Base-by-base conservation (phyloP, 2,888 invertebrate species). In the Euzetes globulus region DNA sequence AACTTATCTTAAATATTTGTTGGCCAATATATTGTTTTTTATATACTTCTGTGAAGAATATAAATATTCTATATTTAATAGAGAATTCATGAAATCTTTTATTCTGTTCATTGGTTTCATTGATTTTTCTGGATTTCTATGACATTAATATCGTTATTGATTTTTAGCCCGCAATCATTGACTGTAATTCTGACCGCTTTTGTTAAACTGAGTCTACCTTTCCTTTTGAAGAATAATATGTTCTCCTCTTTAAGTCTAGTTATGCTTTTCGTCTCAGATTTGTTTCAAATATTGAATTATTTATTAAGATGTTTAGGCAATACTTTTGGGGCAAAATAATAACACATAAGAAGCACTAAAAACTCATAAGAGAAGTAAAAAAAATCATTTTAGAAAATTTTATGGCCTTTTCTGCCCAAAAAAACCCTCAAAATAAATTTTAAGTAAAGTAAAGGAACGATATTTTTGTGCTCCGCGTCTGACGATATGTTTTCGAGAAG, bases 11-110 rank as follows among this genome's bases (percentile, higher is more conserved):
- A 19, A 52, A 19, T 3, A 52, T 52, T 52, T 52, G 52, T 52
- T 52, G 52, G 52, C 52, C 52, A 52, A 52, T 52, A 52, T 52
- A 52, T 52, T 52, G 52, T 52, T 52, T 52, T 47, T 52, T 52
- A 52, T 52, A 52, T 52, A 52, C 1, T 4, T 19, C 7, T 52
- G 19, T 52, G 6, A 19, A 52, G 19, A 19, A 17, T 4, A 52
- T 52, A 52, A 19, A 52, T 52, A 52, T 17, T n/a, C 19, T 52
- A 17, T 52, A 47, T 47, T 47, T n/a, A 17, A 47, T 47, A 47
- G 19, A 47, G 13, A 47, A n/a, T 47, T 52, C 17, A 7, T 4
- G 7, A 17, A 19, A 52, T 1, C n/a, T 47, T 47, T 47, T 1
- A 19, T 52, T 19, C 19, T 7, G 4, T 52, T 52, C n/a, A 47